Evolutionary conservation across 2,797 vertebrate genomes (phyloP), one percentile per base, ranked within the genome.

Genomic region (Gymnothorax javanicus): DNA sequence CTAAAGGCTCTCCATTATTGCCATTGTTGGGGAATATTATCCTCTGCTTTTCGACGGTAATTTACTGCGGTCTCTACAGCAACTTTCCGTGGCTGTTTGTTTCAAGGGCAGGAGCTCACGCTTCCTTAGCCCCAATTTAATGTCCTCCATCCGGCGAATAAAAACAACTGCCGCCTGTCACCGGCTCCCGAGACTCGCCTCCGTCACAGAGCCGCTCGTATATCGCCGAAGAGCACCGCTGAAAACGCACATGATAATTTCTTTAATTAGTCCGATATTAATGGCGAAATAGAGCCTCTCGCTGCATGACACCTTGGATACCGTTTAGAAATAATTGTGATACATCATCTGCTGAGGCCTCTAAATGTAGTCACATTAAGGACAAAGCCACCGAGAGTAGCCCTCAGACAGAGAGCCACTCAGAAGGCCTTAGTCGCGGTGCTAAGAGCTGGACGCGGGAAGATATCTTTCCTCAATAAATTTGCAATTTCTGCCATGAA

Each of bases 21-120:
- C 93, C 94, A 92, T 95, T 96, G 92, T 95, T 95, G 94, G 33
- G 93, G 91, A 86, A 82, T 92, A 90, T 88, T 89, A 79, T 82
- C 69, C 60, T 84, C 86, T 85, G 88, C 94, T 93, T 93, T 84
- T 90, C 91, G 94, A 83, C 52, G 91, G 92, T 94, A 95, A 95
- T 95, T 95, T 93, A 93, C 93, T 91, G 87, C 86, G 85, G 91
- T 93, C 94, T 91, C 91, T 89, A 89, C 93, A 94, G 93, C 90
- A 91, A 89, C 87, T 87, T 91, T 88, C 91, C 90, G 91, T 86
- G 89, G 90, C 89, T 60, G 87, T 88, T 90, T 92, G 91, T 93
- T 94, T 94, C 94, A 95, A 96, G 95, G 95, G 91, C 95, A 91
- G 91, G 86, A 75, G 82, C 87, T 89, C 92, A 91, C 90, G 89